Base-by-base conservation (phyloP, 2,113 vertebrate species). In the Oreochromis aureus region DNA sequence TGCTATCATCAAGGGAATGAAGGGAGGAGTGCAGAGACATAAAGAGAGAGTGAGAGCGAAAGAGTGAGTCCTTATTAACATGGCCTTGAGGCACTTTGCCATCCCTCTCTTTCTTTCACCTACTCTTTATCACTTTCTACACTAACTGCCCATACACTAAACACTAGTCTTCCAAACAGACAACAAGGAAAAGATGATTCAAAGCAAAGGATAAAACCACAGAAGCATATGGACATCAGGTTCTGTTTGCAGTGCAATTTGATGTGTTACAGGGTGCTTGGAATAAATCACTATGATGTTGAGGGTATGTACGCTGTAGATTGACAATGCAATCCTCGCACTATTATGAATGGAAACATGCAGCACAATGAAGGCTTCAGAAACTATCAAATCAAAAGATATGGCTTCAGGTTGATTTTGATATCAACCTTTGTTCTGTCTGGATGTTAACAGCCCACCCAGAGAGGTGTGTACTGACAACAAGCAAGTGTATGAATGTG, bases 1-100 rank as follows among this genome's bases (percentile, higher is more conserved):
- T 10, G 59, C 84, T 86, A 91, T 93, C 81, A 80, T 91, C 92
- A 73, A 95, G 92, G 94, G 92, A 94, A 94, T 89, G 88, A 85
- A 93, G 93, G 89, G 88, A 88, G 83, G 89, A 92, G 85, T 13
- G 55, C 44, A 83, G 58, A 89, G 63, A 71, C 32, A 12, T 41
- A 41, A 69, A 69, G 63, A 41, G 7, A 66, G 61, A 86, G 46
- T 56, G 86, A 61, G 4, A 48, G 84, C 79, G 82, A 89, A 61
- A 84, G 71, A 80, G 69, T 11, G 73, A 89, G 87, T 90, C 86
- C 89, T 91, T 92, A 87, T 92, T 91, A 94, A 92, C 83, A 86
- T 87, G 92, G 84, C 91, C 86, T 88, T 58, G 15, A 81, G 92
- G 89, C 24, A 4, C 82, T 83, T 84, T 88, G 89, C 83, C 91